These are phyloP conservation scores for Tetraneura akinire DNA, from an alignment of 1,140 invertebrate species.

Conservation along the genomic window DNA sequence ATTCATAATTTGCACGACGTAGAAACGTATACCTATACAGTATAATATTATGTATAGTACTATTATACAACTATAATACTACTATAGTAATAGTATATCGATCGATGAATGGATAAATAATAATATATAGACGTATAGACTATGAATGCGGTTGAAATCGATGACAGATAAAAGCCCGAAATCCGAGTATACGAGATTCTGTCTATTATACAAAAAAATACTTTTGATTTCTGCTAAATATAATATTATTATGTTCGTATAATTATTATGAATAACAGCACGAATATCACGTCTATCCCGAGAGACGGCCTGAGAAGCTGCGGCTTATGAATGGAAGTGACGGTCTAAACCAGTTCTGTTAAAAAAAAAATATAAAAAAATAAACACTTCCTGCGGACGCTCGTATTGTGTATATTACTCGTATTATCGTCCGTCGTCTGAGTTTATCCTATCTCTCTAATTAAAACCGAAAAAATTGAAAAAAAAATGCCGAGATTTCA, in stretches of 20 bases:
- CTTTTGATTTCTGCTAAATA: slow-evolving; percentile 12
- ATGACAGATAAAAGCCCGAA: background rate
- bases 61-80: too few species aligned
- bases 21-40: too few species aligned
- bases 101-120: background rate
- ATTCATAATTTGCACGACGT: background rate
- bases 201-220: background rate
- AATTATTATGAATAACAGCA: too few species aligned
- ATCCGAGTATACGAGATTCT: background rate
- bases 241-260: too few species aligned
- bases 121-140: background rate
- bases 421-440: background rate
- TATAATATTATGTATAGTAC: too few species aligned
- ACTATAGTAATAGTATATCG: too few species aligned
- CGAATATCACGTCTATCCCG: too few species aligned
- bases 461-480: too few species aligned
- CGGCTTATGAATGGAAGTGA: background rate
- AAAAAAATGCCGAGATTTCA: slow-evolving; percentile 4
- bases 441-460: background rate
- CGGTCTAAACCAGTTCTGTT: slow-evolving; percentile 21
- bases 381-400: background rate
- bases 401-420: background rate
- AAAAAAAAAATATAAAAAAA: background rate
- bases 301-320: background rate
- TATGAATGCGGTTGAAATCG: slow-evolving; percentile 16